phyloP scores from a whole-genome alignment of 2,888 invertebrate genomes.

The Chymomyza fuscimana region DNA sequence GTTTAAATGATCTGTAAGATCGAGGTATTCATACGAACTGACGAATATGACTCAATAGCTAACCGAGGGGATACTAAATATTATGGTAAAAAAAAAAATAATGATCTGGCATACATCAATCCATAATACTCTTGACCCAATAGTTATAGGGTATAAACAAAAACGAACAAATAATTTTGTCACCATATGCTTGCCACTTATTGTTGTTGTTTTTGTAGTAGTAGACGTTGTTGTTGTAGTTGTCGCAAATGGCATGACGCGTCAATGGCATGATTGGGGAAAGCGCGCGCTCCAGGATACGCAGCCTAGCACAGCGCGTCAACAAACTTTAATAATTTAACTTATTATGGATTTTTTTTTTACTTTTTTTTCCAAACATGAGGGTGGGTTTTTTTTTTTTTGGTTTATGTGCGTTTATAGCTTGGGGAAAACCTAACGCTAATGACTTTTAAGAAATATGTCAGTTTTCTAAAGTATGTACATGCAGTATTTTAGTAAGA shows the following conservation, averaged over 20 bases:
- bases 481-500: not conserved
- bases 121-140: conserved; percentile 51
- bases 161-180: conserved; percentile 49
- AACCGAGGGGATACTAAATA: no score
- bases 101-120: conserved; percentile 39
- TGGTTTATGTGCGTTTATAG: conserved; percentile 23
- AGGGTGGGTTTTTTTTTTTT: conserved; percentile 4
- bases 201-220: conserved; percentile 36
- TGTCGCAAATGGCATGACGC: conserved; percentile 7
- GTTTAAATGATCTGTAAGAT: no score
- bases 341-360: conserved; percentile 70
- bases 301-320: not conserved
- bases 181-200: conserved; percentile 69
- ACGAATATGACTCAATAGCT: no score
- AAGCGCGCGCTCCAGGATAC: not conserved
- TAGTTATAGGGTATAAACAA: conserved; percentile 43
- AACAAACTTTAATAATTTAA: conserved; percentile 71
- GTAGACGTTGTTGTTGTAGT: conserved; percentile 19
- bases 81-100: no score
- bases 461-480: not conserved
- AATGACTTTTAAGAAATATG: not conserved
- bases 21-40: no score
- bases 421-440: not conserved
- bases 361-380: conserved; percentile 13
- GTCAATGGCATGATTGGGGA: not conserved